Base-by-base conservation (phyloP, 1,140 invertebrate genomes). In the Brachionus paranguensis region DNA sequence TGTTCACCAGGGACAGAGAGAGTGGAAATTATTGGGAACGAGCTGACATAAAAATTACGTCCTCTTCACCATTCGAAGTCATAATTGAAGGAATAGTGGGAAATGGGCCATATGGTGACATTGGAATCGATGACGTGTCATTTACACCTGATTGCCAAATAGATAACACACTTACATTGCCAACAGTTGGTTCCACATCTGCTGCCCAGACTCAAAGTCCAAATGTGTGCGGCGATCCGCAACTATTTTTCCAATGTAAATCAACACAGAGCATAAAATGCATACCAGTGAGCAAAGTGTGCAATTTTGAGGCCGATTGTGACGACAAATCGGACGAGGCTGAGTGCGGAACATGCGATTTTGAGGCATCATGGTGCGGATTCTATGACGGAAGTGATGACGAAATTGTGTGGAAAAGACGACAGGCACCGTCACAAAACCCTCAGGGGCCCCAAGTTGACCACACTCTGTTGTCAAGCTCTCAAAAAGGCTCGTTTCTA, bases 371-470 rank as follows among this genome's bases (percentile, higher is more conserved):
- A 43, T 86, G 93, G 0, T 94, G 93, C 85, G 93, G 93, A 24
- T 94, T 93, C 93, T 92, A 88, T 1, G 92, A 93, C 85, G 92
- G 93, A 86, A 91, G 92, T 0, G 89, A 90, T 12, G 93, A 93
- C 85, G 91, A 93, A 85, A 94, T 94, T 85, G 93, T 93, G 84
- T 95, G 93, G 93, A 90, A 85, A 17, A 88, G 93, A 84, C 90
- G 92, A 37, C 93, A 92, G 85, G 91, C 90, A 64, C 90, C 90
- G 17, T 93, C 93, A 0, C 92, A 93, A 27, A 86, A 86, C 17
- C 81, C 85, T 33, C 90, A 93, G 0, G 94, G 94, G 10, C 93
- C 93, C 0, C 91, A 91, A 3, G 91, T 90, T 85, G 94, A 94
- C 87, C 93, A 94, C 86, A 94, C 93, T 2, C 68, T 81, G 3